These are phyloP conservation scores for Amblyopsis rosae DNA, from an alignment of 2,113 vertebrate species.

Conservation along the genomic window DNA sequence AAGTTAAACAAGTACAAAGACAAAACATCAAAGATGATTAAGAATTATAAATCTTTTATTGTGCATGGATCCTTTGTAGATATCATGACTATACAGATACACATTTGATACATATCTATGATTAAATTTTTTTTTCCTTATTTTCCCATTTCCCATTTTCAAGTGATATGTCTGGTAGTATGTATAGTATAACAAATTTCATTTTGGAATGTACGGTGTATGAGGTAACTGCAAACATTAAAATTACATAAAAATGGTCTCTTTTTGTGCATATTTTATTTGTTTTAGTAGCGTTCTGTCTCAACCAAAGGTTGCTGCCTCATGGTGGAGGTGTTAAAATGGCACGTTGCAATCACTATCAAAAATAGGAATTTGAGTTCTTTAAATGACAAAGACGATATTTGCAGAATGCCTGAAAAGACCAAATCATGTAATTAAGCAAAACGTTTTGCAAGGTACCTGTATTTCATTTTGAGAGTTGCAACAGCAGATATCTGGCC, in stretches of 20 bases:
- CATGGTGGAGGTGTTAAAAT: slow-evolving; percentile 82
- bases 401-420: slow-evolving; percentile 66
- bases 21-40: slow-evolving; percentile 65
- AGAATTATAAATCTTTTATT: slow-evolving; percentile 99
- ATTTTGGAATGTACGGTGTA: slow-evolving; percentile 99
- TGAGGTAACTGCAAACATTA: slow-evolving; percentile 97
- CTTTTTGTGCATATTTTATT: slow-evolving; percentile 79
- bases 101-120: slow-evolving; percentile 87
- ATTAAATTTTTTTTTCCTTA: slow-evolving; percentile 78
- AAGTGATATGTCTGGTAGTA: slow-evolving; percentile 97
- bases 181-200: slow-evolving; percentile 91
- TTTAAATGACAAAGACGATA: slow-evolving; percentile 88
- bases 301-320: slow-evolving; percentile 77
- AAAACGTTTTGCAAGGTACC: slow-evolving; percentile 75
- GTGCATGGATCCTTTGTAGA: slow-evolving; percentile 88
- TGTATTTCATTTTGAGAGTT: slow-evolving; percentile 55
- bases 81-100: slow-evolving; percentile 86
- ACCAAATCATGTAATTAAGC: slow-evolving; percentile 78
- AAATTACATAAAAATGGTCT: slow-evolving; percentile 96
- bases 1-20: slow-evolving; percentile 18
- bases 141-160: slow-evolving; percentile 87
- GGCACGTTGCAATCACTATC: slow-evolving; percentile 89
- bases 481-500: slow-evolving; percentile 57
- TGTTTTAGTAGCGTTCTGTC: slow-evolving; percentile 73
- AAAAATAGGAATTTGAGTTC: slow-evolving; percentile 88